Evolutionary conservation across 2,888 invertebrate genomes (phyloP).

Genomic region (Exephanes ischioxanthus): DNA sequence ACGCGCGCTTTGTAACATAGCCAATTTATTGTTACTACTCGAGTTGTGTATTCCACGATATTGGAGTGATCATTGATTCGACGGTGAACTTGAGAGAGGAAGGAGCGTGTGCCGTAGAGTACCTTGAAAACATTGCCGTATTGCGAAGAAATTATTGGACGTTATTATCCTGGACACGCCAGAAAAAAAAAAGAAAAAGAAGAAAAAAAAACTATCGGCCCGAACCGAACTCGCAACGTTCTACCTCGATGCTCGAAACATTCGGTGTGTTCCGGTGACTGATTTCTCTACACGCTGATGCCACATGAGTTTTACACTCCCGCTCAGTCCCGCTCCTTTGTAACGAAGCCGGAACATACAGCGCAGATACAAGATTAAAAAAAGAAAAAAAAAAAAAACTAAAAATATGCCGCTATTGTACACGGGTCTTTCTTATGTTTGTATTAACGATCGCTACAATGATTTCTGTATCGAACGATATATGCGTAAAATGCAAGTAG

Average conservation of each 20-base stretch:
- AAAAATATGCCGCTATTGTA: slow-evolving; percentile 68
- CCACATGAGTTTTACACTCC: slow-evolving; percentile 11
- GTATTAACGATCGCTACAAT: slow-evolving; percentile 67
- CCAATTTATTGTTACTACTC: slow-evolving; percentile 61
- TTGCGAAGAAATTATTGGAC: slow-evolving; percentile 35
- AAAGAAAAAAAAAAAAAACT: slow-evolving; percentile 33
- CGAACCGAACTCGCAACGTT: slow-evolving; percentile 68
- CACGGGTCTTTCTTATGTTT: slow-evolving; percentile 73
- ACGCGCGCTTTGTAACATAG: slow-evolving; percentile 67
- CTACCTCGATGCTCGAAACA: slow-evolving; percentile 58
- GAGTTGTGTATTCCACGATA: slow-evolving; percentile 39
- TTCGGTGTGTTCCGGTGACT: slow-evolving; percentile 63
- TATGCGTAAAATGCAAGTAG: slow-evolving; percentile 45
- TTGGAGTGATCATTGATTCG: slow-evolving; percentile 41
- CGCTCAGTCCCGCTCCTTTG: slow-evolving; percentile 30
- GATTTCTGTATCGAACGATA: slow-evolving; percentile 65
- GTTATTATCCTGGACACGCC: slow-evolving; percentile 23
- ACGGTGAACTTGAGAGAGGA: slow-evolving; percentile 22
- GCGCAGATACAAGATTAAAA: slow-evolving; percentile 31
- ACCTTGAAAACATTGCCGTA: slow-evolving; percentile 20
- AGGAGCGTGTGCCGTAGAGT: slow-evolving; percentile 10
- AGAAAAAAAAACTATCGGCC: slow-evolving; percentile 36
- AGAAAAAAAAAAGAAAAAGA: slow-evolving; percentile 9
- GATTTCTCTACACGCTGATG: slow-evolving; percentile 58
- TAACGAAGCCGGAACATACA: slow-evolving; percentile 38